phyloP scores from a whole-genome alignment of 2,888 invertebrate genomes.

The Dryobotodes eremita region DNA sequence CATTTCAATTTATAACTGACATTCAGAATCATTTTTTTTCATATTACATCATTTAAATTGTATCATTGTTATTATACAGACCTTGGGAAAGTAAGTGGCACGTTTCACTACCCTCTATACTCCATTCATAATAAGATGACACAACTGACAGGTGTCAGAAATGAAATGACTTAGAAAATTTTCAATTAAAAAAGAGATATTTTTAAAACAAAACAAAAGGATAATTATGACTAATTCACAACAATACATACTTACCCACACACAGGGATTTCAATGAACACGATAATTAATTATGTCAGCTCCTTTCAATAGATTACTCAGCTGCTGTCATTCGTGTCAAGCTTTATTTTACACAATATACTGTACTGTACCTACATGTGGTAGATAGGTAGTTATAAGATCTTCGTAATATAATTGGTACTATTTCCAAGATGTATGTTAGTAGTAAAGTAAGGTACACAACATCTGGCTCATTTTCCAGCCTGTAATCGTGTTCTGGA shows the following conservation, averaged over 20 bases:
- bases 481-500: slow-evolving; percentile 32
- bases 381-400: background rate
- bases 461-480: slow-evolving; percentile 52
- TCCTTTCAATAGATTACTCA: slow-evolving; percentile 25
- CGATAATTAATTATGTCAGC: slow-evolving; percentile 33
- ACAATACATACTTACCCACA: slow-evolving; percentile 13
- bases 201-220: background rate
- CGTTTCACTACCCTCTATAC: slow-evolving; percentile 16
- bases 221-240: slow-evolving; percentile 10
- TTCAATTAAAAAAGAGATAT: background rate
- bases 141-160: slow-evolving; percentile 37
- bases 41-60: slow-evolving; percentile 71
- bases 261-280: slow-evolving; percentile 12
- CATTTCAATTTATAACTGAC: slow-evolving; percentile 80
- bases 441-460: slow-evolving; percentile 14
- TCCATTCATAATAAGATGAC: slow-evolving; percentile 1
- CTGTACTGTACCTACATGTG: background rate
- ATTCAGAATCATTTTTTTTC: slow-evolving; percentile 68
- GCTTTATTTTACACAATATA: slow-evolving; percentile 13
- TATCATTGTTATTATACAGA: slow-evolving; percentile 63
- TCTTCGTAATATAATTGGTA: background rate
- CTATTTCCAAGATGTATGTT: slow-evolving; percentile 25
- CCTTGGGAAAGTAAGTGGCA: slow-evolving; percentile 46
- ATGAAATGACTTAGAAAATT: background rate
- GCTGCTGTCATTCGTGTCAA: slow-evolving; percentile 28